A percentile compares a stretch with the other conserved stretches of the same genome.
These are phyloP conservation scores for Drosophila incognita DNA, from an alignment of 2,888 invertebrate species.

Conservation along the genomic window DNA sequence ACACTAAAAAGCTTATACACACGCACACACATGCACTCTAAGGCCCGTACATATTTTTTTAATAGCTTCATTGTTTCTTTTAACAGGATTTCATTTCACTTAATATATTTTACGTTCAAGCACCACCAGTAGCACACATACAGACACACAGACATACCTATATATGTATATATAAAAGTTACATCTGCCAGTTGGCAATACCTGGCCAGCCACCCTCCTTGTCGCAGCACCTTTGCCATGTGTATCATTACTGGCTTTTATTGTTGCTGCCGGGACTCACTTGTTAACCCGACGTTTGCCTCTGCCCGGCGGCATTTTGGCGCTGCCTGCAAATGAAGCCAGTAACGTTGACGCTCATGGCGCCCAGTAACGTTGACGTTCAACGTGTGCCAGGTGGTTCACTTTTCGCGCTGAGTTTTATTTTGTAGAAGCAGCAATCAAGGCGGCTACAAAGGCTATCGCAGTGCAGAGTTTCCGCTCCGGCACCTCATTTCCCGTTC, in stretches of 20 bases:
- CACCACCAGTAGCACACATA: slow-evolving; percentile 19
- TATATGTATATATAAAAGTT: slow-evolving; percentile 18
- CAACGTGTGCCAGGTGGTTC: slow-evolving; percentile 36
- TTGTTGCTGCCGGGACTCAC: slow-evolving; percentile 58
- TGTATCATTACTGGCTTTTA: slow-evolving; percentile 59
- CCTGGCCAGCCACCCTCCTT: background rate
- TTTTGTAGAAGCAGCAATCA: slow-evolving; percentile 61
- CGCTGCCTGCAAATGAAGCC: slow-evolving; percentile 66
- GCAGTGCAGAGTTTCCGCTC: slow-evolving; percentile 59
- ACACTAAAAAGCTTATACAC: slow-evolving; percentile 11
- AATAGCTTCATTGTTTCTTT: slow-evolving; percentile 77
- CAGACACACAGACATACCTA: slow-evolving; percentile 8
- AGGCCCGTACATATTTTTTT: slow-evolving; percentile 51
- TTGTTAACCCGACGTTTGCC: slow-evolving; percentile 70
- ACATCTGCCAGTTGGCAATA: slow-evolving; percentile 38
- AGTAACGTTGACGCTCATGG: slow-evolving; percentile 28
- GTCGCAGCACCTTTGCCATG: background rate
- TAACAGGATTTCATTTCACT: slow-evolving; percentile 80
- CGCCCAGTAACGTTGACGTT: slow-evolving; percentile 11
- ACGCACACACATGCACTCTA: background rate
- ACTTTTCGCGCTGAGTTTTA: slow-evolving; percentile 33
- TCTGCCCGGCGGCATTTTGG: slow-evolving; percentile 71
- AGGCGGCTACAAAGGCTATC: slow-evolving; percentile 67
- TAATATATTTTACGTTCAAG: slow-evolving; percentile 64
- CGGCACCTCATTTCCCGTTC: slow-evolving; percentile 60